phyloP scores from a whole-genome alignment of 2,113 vertebrate genomes.

The Naja naja region DNA sequence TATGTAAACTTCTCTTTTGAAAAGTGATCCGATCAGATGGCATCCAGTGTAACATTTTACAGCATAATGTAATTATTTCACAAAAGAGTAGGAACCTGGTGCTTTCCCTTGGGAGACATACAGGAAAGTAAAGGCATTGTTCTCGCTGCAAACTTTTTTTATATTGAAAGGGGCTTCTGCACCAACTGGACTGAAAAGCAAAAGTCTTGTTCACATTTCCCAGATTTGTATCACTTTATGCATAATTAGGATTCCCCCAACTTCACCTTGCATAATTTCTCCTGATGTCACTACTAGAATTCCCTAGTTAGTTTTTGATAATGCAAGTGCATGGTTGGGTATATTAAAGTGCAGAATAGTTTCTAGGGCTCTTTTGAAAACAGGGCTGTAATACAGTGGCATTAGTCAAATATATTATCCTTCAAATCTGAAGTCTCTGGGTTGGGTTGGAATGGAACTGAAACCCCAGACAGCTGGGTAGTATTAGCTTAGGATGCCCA shows the following conservation, averaged over 20 bases:
- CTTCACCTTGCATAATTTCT: constrained; percentile 42
- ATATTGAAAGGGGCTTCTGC: constrained; percentile 44
- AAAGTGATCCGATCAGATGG: constrained; percentile 56
- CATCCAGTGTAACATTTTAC: constrained; percentile 36
- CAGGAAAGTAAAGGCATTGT: constrained; percentile 56
- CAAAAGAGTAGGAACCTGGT: constrained; percentile 45
- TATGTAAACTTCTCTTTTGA: constrained; percentile 41
- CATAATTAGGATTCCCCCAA: constrained; percentile 22
- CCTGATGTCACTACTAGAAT: constrained; percentile 41
- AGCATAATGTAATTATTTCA: constrained; percentile 34
- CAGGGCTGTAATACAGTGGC: neutral
- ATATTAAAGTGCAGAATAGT: constrained; percentile 56
- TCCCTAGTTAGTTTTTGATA: constrained; percentile 56
- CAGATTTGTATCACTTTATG: constrained; percentile 3
- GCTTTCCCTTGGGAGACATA: constrained; percentile 51
- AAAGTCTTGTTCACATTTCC: constrained; percentile 46
- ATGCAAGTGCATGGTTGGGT: constrained; percentile 51
- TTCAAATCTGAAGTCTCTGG: constrained; percentile 63
- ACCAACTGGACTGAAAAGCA: constrained; percentile 30
- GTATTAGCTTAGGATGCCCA: neutral
- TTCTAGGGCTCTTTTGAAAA: constrained; percentile 56
- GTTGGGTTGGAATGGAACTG: constrained; percentile 2
- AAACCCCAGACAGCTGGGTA: neutral
- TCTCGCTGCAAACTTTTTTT: constrained; percentile 52
- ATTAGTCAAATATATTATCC: neutral